Evolutionary conservation across 2,113 vertebrate genomes (phyloP), one percentile per base, ranked within the genome.

Genomic region (Potamarius usumacintae): DNA sequence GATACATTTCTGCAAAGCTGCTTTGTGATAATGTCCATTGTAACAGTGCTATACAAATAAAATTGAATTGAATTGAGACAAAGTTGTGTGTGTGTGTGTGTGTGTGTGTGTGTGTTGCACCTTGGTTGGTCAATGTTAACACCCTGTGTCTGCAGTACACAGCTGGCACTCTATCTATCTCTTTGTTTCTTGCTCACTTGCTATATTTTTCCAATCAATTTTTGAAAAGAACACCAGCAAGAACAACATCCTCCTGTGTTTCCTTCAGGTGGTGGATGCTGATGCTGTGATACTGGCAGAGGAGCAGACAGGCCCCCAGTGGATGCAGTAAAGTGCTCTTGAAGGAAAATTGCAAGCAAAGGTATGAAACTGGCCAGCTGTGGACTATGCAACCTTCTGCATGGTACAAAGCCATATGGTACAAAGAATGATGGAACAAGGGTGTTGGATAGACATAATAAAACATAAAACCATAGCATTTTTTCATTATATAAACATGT

Each of bases 251-350:
- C 48, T 10, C 0, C 85, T 6, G 20, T 85, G 17, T 91, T 69
- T 88, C 48, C 76, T n/a, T 0, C 95, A 97, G 96, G 92, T 93
- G 91, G 91, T 1, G 83, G 89, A 83, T 6, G 94, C 96, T 94
- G 95, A 97, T 96, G 96, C 95, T 96, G 95, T 96, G 95, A 94
- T 87, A 92, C 89, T 88, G 15, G 72, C 91, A 92, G 11, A 91
- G 85, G 91, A 93, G 93, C 93, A 92, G 92, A 94, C 89, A 92
- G 93, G 94, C 92, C 93, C 82, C 93, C 91, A 92, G 94, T 95
- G 96, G 95, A 96, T 95, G 95, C 94, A 95, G 94, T 95, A 93
- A 96, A 94, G 92, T 92, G 94, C 92, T 94, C 91, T 90, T 86
- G 91, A 86, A 94, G 94, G 92, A 94, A 92, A 92, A 90, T 93